Evolutionary conservation across 2,888 invertebrate genomes (phyloP), one percentile per base, ranked within the genome.

Genomic region (Crematogaster levior): DNA sequence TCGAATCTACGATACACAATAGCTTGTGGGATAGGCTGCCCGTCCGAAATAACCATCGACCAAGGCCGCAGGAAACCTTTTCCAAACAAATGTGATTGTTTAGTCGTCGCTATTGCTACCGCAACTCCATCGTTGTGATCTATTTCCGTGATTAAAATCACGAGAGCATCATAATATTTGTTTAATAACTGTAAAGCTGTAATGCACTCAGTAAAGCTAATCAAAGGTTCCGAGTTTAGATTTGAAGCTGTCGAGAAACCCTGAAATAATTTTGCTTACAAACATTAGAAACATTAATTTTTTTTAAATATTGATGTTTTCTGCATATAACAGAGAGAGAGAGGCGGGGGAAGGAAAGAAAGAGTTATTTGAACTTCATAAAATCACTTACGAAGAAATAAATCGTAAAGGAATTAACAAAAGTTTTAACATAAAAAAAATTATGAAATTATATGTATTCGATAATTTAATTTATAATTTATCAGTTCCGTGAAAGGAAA

Each of bases 21-120:
- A 61, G 81, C 77, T 63, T 30, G 51, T 74, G 77, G 65, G 58
- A 66, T 77, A 77, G 77, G 66, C 65, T 58, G 66, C 7, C 30
- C 83, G 84, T 90, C 89, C 89, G 84, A 89, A 91, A 90, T 90
- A 89, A 86, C 84, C 77, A 48, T 68, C 84, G 77, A 84, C 81
- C 93, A 93, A 93, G 93, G 93, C 86, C 90, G 89, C 89, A 91
- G 91, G 92, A 93, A 93, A 90, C 88, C 89, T 92, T 91, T 90
- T 90, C 87, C 91, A 91, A 75, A 89, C 89, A 86, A 84, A 86
- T 85, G 74, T 82, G 83, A 75, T 88, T 89, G 85, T 86, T 86
- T 86, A 82, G 63, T 46, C 43, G 34, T 53, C 46, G 81, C 3
- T 51, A 18, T n/a, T 51, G 48, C 74, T 27, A 61, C 51, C 60